Percentiles rank a stretch among this genome's conserved stretches.
Conservation (phyloP, 2,113 vertebrate species). For the Pachyramphus minor region DNA sequence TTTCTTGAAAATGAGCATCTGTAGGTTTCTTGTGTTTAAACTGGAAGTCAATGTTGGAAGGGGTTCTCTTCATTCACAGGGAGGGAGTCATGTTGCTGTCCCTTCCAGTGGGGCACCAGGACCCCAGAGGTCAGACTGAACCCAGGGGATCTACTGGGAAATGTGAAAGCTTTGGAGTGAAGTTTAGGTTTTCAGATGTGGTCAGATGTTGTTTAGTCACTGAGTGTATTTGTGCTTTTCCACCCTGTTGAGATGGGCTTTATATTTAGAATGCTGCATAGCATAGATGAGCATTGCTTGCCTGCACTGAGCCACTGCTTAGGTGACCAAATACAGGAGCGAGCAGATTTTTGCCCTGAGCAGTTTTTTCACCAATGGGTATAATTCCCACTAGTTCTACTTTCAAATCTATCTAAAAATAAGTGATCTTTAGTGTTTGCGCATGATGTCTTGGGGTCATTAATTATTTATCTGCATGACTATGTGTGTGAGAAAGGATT, state of each 20-base stretch:
- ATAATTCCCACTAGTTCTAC: background rate
- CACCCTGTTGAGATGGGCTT: background rate
- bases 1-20: background rate
- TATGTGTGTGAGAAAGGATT: background rate
- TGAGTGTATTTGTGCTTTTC: background rate
- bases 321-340: background rate
- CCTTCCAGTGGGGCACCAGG: fast-evolving
- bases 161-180: background rate
- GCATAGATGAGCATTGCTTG: background rate
- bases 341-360: background rate
- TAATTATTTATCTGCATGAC: background rate
- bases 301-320: background rate
- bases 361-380: background rate
- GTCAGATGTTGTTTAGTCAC: background rate
- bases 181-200: background rate
- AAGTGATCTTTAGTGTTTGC: background rate
- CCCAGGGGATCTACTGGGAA: fast-evolving
- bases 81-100: background rate
- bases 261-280: background rate
- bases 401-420: background rate
- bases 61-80: background rate
- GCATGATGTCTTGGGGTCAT: background rate
- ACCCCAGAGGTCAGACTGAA: background rate
- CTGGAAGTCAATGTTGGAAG: background rate
- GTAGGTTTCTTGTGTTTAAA: background rate